A percentile compares a stretch with the other conserved stretches of the same genome.
Evolutionary conservation across 1,140 invertebrate species (phyloP).

Genomic region (Maconellicoccus hirsutus): DNA sequence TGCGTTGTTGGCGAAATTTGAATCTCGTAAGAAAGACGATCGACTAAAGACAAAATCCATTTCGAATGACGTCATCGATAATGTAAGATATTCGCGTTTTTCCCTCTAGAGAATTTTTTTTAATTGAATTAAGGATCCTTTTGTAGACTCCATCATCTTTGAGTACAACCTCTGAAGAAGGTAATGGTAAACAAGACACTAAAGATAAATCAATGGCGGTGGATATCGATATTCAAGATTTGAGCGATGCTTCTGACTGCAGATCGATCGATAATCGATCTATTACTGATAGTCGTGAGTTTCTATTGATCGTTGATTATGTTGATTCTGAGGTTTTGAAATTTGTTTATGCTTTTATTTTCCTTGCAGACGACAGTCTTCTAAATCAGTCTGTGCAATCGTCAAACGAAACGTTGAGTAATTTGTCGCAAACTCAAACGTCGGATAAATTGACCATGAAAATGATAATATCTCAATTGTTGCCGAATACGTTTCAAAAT

Average conservation of each 20-base stretch:
- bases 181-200: neutral
- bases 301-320: neutral
- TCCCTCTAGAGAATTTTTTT: neutral
- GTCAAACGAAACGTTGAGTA: neutral
- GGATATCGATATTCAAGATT: neutral
- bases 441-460: slow-evolving; percentile 54
- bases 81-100: neutral
- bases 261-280: neutral
- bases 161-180: neutral
- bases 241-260: neutral
- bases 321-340: too few species aligned
- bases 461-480: slow-evolving; percentile 52
- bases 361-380: neutral
- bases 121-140: neutral
- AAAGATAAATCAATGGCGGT: neutral
- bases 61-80: neutral
- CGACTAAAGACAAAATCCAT: neutral
- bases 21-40: neutral
- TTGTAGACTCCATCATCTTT: neutral
- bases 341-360: neutral
- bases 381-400: neutral
- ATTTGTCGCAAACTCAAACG: slow-evolving; percentile 3
- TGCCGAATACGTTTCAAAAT: slow-evolving; percentile 35
- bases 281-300: neutral
- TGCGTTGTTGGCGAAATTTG: slow-evolving; percentile 36